Evolutionary conservation across 2,797 vertebrate genomes (phyloP).

Genomic region (Poecilia wingei): DNA sequence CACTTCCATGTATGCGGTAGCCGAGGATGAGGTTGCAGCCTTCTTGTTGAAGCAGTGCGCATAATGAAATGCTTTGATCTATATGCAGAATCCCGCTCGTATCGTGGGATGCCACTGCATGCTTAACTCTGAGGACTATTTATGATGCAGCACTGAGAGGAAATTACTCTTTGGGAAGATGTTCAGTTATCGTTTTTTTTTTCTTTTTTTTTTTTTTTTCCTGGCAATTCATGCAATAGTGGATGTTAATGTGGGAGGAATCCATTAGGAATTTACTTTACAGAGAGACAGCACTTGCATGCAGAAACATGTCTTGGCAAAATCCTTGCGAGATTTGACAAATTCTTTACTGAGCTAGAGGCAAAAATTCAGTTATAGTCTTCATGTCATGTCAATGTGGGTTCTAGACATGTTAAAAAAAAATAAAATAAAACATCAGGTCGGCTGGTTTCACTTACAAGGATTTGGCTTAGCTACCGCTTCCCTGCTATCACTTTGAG

Average conservation of each 20-base stretch:
- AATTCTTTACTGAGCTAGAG: slow-evolving; percentile 34
- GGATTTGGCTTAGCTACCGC: slow-evolving; percentile 18
- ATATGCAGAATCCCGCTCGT: slow-evolving; percentile 53
- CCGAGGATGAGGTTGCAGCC: slow-evolving; percentile 51
- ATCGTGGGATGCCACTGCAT: slow-evolving; percentile 54
- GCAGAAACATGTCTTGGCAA: slow-evolving; percentile 40
- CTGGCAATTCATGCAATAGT: slow-evolving; percentile 42
- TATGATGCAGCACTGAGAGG: slow-evolving; percentile 65
- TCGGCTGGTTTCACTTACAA: slow-evolving; percentile 28
- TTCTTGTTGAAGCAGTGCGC: slow-evolving; percentile 57
- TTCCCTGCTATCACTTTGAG: slow-evolving; percentile 16
- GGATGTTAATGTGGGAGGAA: slow-evolving; percentile 61
- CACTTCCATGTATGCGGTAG: slow-evolving; percentile 49
- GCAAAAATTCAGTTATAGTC: slow-evolving; percentile 29
- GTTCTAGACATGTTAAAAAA: slow-evolving; percentile 18
- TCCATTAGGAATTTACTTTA: slow-evolving; percentile 50
- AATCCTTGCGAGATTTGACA: slow-evolving; percentile 31
- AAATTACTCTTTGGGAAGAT: slow-evolving; percentile 62
- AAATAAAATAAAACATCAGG: slow-evolving; percentile 12
- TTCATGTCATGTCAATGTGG: not conserved
- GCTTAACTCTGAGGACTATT: slow-evolving; percentile 63
- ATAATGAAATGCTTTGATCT: slow-evolving; percentile 74
- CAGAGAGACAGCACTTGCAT: slow-evolving; percentile 23
- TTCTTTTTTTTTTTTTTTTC: not conserved
- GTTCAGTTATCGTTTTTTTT: slow-evolving; percentile 60